These are phyloP conservation scores for Aproaerema taeniolella DNA, from an alignment of 2,888 invertebrate genomes.

Conservation along the genomic window DNA sequence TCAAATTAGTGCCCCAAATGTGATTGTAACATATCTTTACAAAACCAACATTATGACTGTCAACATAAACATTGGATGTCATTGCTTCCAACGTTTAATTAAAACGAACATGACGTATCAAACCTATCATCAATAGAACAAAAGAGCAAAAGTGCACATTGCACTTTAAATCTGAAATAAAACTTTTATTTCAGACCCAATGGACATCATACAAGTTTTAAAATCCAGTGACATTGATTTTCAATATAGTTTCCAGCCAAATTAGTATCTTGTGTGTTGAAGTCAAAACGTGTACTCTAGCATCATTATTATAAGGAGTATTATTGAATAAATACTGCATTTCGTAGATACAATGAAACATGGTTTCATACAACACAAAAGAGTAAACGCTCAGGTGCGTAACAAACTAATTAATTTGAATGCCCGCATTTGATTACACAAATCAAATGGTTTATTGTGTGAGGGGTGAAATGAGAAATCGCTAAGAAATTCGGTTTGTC, in stretches of 20 bases:
- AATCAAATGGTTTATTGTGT: slow-evolving; percentile 69
- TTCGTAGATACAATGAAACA: background rate
- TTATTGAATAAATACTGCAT: slow-evolving; percentile 5
- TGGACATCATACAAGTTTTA: background rate
- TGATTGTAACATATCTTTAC: no score
- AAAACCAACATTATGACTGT: no score
- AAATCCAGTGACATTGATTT: slow-evolving; percentile 1
- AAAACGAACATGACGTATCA: slow-evolving; percentile 34
- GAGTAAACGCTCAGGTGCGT: slow-evolving; percentile 71
- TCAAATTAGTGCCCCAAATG: no score
- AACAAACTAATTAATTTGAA: slow-evolving; percentile 75
- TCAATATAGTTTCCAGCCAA: background rate
- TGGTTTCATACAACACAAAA: slow-evolving; percentile 37
- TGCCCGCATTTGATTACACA: slow-evolving; percentile 77
- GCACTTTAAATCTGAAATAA: background rate
- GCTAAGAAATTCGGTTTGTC: slow-evolving; percentile 74
- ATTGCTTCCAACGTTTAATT: slow-evolving; percentile 52
- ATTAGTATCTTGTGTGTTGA: background rate
- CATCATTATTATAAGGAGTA: background rate
- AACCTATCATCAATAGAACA: slow-evolving; percentile 34
- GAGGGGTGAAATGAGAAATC: slow-evolving; percentile 73
- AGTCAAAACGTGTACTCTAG: slow-evolving; percentile 2
- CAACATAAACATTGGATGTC: no score
- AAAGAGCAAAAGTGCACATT: slow-evolving; percentile 7
- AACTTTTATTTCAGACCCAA: background rate